Evolutionary conservation across 2,113 vertebrate genomes (phyloP), one percentile per base, ranked within the genome.

Genomic region (Strigops habroptila): DNA sequence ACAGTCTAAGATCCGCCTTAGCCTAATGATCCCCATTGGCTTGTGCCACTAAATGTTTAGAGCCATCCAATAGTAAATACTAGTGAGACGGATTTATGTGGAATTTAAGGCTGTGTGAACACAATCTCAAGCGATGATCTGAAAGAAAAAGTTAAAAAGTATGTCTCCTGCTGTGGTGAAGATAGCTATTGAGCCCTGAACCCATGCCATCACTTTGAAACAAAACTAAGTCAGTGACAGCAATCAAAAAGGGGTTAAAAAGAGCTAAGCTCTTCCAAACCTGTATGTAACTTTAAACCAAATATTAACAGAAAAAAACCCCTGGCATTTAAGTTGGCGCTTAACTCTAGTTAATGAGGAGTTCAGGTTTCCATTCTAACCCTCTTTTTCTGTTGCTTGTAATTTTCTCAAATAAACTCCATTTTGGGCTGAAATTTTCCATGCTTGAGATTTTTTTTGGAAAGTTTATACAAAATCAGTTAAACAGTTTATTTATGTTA

Each of bases 221-320:
- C 84, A 96, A 60, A 97, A 95, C 86, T 95, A 97, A 97, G 92
- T 24, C 74, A 82, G 83, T 53, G 96, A 93, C 83, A 97, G 88
- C 91, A 97, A 96, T 95, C 88, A 93, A 94, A 97, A 96, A 97
- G 83, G 92, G 65, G 96, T 96, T 92, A 97, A 97, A 97, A 96
- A 95, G 49, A 79, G 37, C 52, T 94, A 84, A 93, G 84, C 65
- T 91, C 93, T 97, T 97, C 96, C 95, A 97, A 96, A 97, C 95
- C 97, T 97, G 97, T 96, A 93, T 96, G 97, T 96, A 98, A 98
- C 90, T 92, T 97, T 97, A 97, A 98, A 98, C 97, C 92, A 97
- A 98, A 97, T 96, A 97, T 96, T 96, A 97, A 95, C 88, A 96
- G 88, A 84, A 97, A 97, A 98, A 97, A 30, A 0, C 0, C 5